These are phyloP conservation scores for Fragum whitleyi DNA, from an alignment of 2,888 invertebrate genomes.

Conservation along the genomic window DNA sequence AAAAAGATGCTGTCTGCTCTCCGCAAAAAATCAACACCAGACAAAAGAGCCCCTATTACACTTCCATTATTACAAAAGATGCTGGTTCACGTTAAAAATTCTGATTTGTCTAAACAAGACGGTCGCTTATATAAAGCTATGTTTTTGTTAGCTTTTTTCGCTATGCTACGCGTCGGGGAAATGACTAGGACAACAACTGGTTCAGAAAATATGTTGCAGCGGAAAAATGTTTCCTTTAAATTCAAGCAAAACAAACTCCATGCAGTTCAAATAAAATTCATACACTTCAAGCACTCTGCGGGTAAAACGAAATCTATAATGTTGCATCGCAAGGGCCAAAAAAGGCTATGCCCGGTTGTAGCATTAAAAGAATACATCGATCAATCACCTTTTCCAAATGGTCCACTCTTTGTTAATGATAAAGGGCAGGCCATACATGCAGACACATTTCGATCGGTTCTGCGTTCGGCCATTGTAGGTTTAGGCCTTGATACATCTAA, in stretches of 20 bases:
- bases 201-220: not conserved
- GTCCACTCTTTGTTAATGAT: conserved; percentile 16
- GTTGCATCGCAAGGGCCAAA: not conserved
- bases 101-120: not conserved
- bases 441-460: not conserved
- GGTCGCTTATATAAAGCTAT: not conserved
- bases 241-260: not conserved
- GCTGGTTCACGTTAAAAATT: not conserved
- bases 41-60: conserved; percentile 37
- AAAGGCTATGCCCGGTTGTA: conserved; percentile 29
- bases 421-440: conserved; percentile 15
- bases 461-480: not conserved
- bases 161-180: conserved; percentile 15
- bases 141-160: too few relatives aligned
- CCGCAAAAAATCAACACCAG: not conserved
- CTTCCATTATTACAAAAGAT: not conserved
- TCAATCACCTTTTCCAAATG: not conserved
- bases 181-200: not conserved
- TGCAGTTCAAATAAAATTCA: not conserved
- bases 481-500: conserved; percentile 13
- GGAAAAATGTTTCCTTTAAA: not conserved
- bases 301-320: not conserved
- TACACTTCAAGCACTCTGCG: conserved; percentile 6
- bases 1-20: conserved; percentile 30
- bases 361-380: not conserved